These are phyloP conservation scores for Podiceps cristatus DNA, from an alignment of 2,113 vertebrate species.

Conservation along the genomic window DNA sequence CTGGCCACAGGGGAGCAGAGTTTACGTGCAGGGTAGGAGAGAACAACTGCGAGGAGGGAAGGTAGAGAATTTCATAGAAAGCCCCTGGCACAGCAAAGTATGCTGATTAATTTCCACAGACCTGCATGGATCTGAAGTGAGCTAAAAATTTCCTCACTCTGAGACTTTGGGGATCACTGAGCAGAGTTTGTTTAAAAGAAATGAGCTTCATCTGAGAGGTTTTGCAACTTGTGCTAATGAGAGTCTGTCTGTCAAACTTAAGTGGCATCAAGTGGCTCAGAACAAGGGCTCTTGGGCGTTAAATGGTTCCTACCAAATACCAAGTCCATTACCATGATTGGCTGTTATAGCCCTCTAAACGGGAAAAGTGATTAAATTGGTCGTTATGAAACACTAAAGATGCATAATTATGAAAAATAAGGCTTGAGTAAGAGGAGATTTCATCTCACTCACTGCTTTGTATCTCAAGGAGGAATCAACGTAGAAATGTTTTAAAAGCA, in stretches of 20 bases:
- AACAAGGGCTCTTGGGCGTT: constrained; percentile 81
- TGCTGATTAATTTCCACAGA: constrained; percentile 39
- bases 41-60: not conserved
- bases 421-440: constrained; percentile 73
- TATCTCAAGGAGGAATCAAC: constrained; percentile 73
- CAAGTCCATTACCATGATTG: constrained; percentile 83
- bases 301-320: constrained; percentile 84
- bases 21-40: not conserved
- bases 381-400: constrained; percentile 80
- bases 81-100: not conserved
- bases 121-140: constrained; percentile 14
- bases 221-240: constrained; percentile 79
- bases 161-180: constrained; percentile 70
- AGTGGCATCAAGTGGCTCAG: constrained; percentile 82
- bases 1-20: not conserved
- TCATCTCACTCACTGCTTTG: constrained; percentile 73
- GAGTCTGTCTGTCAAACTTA: constrained; percentile 83
- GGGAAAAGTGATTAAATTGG: constrained; percentile 83
- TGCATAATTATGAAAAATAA: constrained; percentile 85
- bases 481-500: constrained; percentile 67
- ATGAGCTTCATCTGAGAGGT: constrained; percentile 74
- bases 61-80: not conserved
- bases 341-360: constrained; percentile 82
- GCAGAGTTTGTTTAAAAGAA: constrained; percentile 79
- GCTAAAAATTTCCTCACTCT: constrained; percentile 40